Base-by-base conservation (phyloP, 2,888 invertebrate genomes). In the Acleris sparsana region DNA sequence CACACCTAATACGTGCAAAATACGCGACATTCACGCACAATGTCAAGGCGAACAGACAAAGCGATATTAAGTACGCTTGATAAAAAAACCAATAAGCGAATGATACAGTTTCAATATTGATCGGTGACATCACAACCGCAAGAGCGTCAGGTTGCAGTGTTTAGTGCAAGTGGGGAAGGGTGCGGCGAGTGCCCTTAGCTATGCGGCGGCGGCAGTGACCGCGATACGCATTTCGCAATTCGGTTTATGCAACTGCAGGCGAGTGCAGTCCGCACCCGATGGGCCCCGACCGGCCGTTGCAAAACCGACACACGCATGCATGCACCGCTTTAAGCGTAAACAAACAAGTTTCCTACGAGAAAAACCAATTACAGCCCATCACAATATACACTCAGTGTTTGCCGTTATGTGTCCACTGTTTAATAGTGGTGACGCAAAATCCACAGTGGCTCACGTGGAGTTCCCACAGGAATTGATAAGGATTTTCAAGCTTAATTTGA, bases 221-320 rank as follows among this genome's bases (percentile, higher is more conserved):
- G 90, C 88, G 88, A 89, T 91, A 84, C 85, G 77, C 49, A 81
- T 92, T 82, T 89, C 83, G 85, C 87, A 92, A 91, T 75, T 67
- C 69, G 68, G 77, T 90, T 91, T 89, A 91, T 92, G 92, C 92
- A 92, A 92, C 85, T 86, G 86, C 89, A 85, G 73, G 80, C 81
- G 82, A 86, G 83, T 89, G 89, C 89, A 88, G 83, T 78, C 77
- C 78, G 80, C 84, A 80, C 85, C 83, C 86, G 90, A 88, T 87
- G 88, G 89, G 82, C 86, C 82, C 79, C 78, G 80, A 76, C 77
- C 80, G 79, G 79, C 78, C 76, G 75, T 90, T 91, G 89, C 90
- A 87, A 90, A 84, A 89, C 80, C 72, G 74, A 72, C 75, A 81
- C 82, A 76, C 76, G 78, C 80, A 79, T 79, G 76, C 83, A 82